Percentiles rank a stretch among this genome's conserved stretches.
phyloP scores from a whole-genome alignment of 2,113 vertebrate genomes.

The Dicaeum eximium region DNA sequence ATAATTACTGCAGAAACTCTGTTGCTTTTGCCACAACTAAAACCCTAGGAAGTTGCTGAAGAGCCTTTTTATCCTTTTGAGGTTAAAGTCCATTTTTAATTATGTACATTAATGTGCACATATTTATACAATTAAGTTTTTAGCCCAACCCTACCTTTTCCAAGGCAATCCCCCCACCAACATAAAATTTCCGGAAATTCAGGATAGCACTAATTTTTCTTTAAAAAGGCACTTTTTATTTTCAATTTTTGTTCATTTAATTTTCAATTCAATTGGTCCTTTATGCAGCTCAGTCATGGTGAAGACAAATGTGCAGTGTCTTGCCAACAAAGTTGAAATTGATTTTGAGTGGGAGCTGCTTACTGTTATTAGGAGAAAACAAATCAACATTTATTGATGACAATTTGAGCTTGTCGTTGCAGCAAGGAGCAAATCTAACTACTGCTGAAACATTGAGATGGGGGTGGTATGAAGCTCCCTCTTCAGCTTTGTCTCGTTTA shows the following conservation, averaged over 20 bases:
- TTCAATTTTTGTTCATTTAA: slow-evolving; percentile 10
- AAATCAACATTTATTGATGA: slow-evolving; percentile 24
- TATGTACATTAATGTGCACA: background rate
- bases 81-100: slow-evolving; percentile 49
- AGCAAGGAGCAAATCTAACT: background rate
- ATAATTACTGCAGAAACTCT: slow-evolving; percentile 61
- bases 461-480: background rate
- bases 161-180: background rate
- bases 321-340: slow-evolving; percentile 3
- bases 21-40: slow-evolving; percentile 48
- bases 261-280: slow-evolving; percentile 25
- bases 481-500: background rate
- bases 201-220: background rate
- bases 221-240: background rate
- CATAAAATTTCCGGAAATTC: background rate
- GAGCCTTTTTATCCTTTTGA: slow-evolving; percentile 46
- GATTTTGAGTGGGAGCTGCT: background rate
- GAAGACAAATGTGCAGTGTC: background rate
- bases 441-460: background rate
- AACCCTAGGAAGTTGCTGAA: slow-evolving; percentile 40
- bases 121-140: slow-evolving; percentile 52
- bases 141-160: background rate
- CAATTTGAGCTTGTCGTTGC: background rate
- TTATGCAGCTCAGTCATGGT: background rate
- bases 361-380: slow-evolving; percentile 17